phyloP scores from a whole-genome alignment of 2,888 invertebrate species.

The Noctua pronuba region DNA sequence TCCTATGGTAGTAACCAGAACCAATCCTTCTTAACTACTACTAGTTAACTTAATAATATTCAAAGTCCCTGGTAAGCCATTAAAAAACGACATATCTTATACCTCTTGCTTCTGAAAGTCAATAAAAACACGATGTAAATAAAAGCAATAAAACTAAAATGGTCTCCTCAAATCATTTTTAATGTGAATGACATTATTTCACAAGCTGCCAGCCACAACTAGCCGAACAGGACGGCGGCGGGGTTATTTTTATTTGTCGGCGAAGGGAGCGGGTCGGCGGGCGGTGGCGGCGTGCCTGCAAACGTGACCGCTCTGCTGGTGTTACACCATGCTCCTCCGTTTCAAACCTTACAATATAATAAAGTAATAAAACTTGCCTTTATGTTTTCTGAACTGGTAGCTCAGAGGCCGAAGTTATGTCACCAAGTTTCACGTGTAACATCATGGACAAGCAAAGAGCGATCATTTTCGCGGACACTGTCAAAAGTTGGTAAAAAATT shows the following conservation, averaged over 20 bases:
- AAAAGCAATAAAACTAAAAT: slow-evolving; percentile 29
- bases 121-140: not conserved
- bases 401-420: not conserved
- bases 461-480: not conserved
- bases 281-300: slow-evolving; percentile 38
- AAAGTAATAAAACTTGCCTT: slow-evolving; percentile 30
- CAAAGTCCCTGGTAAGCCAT: not conserved
- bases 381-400: slow-evolving; percentile 7
- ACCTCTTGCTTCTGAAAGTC: not conserved
- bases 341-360: slow-evolving; percentile 39
- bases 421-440: not conserved
- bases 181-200: slow-evolving; percentile 52
- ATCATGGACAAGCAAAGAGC: not conserved
- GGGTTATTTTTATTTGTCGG: slow-evolving; percentile 52
- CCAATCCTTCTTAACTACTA: too few relatives aligned
- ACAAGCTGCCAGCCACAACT: slow-evolving; percentile 57
- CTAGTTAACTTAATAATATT: not conserved
- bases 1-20: not conserved
- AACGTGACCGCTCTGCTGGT: slow-evolving; percentile 47
- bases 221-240: slow-evolving; percentile 18
- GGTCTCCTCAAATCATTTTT: slow-evolving; percentile 15
- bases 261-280: slow-evolving; percentile 19
- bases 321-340: slow-evolving; percentile 45
- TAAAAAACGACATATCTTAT: not conserved
- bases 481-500: not conserved